Conservation (phyloP, 2,113 vertebrate species). For the Tragelaphus strepsiceros region DNA sequence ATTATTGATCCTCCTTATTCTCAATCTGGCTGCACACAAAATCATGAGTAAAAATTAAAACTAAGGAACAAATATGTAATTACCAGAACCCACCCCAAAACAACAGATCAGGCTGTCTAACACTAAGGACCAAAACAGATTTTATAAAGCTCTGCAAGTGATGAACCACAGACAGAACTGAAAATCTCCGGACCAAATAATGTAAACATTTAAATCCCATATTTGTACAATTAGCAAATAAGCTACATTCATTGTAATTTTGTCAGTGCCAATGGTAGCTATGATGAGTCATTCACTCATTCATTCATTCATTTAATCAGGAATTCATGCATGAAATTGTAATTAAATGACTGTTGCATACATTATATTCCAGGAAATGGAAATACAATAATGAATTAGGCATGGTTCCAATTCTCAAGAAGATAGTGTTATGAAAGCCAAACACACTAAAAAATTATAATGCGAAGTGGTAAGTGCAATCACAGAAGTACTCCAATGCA, state of each 20-base stretch:
- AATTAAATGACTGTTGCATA: constrained; percentile 33
- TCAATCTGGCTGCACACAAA: not conserved
- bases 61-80: not conserved
- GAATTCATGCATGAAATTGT: constrained; percentile 18
- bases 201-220: constrained; percentile 22
- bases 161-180: not conserved
- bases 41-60: not conserved
- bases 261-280: not conserved
- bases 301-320: constrained; percentile 29
- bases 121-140: not conserved
- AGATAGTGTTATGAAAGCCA: not conserved
- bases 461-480: not conserved
- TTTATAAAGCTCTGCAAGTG: not conserved
- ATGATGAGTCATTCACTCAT: constrained; percentile 23
- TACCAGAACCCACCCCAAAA: not conserved
- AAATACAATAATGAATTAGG: constrained; percentile 41
- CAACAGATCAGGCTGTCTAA: not conserved
- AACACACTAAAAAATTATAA: constrained; percentile 5
- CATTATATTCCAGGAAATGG: constrained; percentile 21
- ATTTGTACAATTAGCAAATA: constrained; percentile 12
- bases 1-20: not conserved
- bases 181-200: not conserved
- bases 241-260: not conserved
- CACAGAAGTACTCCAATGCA: not conserved
- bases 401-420: not conserved